A percentile compares a stretch with the other conserved stretches of the same genome.
Conservation (phyloP, 2,888 invertebrate genomes). For the Temnothorax rugatulus region DNA sequence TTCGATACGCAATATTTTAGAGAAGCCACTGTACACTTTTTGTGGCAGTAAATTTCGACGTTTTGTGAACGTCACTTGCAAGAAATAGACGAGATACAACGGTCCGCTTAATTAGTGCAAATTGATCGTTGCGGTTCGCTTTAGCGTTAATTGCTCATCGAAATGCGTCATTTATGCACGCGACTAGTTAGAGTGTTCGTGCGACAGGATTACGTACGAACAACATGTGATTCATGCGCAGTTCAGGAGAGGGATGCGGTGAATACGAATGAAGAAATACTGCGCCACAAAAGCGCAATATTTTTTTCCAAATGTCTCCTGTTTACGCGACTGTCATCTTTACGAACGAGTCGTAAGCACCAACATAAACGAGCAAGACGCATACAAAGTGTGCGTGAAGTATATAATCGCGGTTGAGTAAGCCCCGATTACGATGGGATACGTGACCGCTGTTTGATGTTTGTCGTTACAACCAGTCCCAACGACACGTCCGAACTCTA, state of each 20-base stretch:
- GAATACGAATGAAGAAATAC: slow-evolving; percentile 29
- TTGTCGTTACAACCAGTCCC: neutral
- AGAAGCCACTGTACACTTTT: neutral
- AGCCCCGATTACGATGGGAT: slow-evolving; percentile 25
- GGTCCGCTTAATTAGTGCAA: slow-evolving; percentile 7
- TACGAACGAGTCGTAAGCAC: neutral
- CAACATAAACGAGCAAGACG: neutral
- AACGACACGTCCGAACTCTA: neutral
- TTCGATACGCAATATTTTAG: neutral
- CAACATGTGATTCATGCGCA: slow-evolving; percentile 17
- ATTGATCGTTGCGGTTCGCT: slow-evolving; percentile 12
- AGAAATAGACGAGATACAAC: neutral
- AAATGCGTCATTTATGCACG: slow-evolving; percentile 22
- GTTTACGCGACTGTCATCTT: neutral
- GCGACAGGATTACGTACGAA: slow-evolving; percentile 20
- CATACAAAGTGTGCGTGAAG: slow-evolving; percentile 17
- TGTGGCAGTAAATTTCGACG: neutral
- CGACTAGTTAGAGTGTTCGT: slow-evolving; percentile 7
- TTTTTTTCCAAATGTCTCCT: neutral
- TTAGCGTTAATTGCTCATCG: slow-evolving; percentile 14
- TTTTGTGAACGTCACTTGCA: neutral
- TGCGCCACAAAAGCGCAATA: slow-evolving; percentile 8
- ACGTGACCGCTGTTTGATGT: slow-evolving; percentile 26
- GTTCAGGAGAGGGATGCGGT: neutral
- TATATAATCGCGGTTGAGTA: slow-evolving; percentile 9